These are phyloP conservation scores for Baccha elongata DNA, from an alignment of 2,888 invertebrate genomes.

Conservation along the genomic window DNA sequence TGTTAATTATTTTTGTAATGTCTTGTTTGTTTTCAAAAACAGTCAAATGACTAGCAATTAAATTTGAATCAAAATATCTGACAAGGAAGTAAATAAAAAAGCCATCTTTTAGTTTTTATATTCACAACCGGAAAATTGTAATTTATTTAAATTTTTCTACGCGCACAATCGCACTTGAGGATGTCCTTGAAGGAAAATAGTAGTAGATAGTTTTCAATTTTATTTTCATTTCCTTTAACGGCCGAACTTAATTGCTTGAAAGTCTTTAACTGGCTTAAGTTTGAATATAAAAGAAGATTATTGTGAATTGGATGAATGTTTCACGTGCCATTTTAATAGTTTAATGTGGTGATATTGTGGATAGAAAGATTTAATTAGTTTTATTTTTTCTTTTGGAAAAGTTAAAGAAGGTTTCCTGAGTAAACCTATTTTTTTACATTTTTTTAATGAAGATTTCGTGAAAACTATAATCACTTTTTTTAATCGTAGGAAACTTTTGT, in stretches of 20 bases:
- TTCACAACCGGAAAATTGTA: background rate
- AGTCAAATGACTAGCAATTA: background rate
- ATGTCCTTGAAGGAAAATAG: background rate
- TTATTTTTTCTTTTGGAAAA: too few species aligned
- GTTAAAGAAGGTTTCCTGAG: too few species aligned
- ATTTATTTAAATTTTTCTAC: background rate
- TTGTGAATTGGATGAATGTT: background rate
- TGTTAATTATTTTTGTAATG: background rate
- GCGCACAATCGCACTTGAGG: background rate
- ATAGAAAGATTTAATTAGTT: too few species aligned
- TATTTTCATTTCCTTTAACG: constrained; percentile 23
- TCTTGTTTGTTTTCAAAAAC: background rate
- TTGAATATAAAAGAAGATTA: constrained; percentile 27
- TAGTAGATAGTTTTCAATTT: constrained; percentile 2
- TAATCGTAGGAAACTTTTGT: too few species aligned
- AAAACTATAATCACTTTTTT: too few species aligned
- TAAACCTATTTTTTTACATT: too few species aligned
- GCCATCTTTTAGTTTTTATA: background rate
- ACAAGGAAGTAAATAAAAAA: too few species aligned
- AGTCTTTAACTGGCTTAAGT: constrained; percentile 49
- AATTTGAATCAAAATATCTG: background rate
- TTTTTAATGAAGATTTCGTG: too few species aligned
- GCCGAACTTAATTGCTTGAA: constrained; percentile 48
- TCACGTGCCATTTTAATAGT: constrained; percentile 3
- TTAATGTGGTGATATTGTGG: background rate